Percentiles rank a stretch among this genome's conserved stretches.
Evolutionary conservation across 1,140 invertebrate genomes (phyloP).

Genomic region (Chionoecetes opilio): DNA sequence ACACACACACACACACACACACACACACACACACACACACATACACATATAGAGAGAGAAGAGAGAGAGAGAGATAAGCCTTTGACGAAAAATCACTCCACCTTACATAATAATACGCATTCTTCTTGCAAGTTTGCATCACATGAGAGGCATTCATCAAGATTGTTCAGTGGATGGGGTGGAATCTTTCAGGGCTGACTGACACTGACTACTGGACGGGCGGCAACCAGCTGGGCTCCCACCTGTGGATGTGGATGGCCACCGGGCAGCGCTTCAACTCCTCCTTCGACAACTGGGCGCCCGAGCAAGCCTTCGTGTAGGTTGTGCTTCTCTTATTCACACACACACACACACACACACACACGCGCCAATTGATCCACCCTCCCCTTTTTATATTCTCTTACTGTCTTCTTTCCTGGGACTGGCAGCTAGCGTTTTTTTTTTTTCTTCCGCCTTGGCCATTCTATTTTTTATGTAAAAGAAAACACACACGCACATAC

Average conservation of each 20-base stretch:
- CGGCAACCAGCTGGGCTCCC: conserved; percentile 92
- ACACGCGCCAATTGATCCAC: too few relatives aligned
- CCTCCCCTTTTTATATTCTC: too few relatives aligned
- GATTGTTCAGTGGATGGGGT: not conserved
- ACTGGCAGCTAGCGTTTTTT: too few relatives aligned
- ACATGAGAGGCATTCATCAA: not conserved
- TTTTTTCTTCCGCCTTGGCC: too few relatives aligned
- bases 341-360: conserved; percentile 19
- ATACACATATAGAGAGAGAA: too few relatives aligned
- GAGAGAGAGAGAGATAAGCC: too few relatives aligned
- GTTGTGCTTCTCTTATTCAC: conserved; percentile 56
- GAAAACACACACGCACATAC: conserved; percentile 11
- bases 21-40: too few relatives aligned
- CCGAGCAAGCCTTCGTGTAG: conserved; percentile 67
- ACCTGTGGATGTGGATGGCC: conserved; percentile 95
- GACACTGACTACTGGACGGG: conserved; percentile 95
- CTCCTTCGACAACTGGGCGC: conserved; percentile 89
- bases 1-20: too few relatives aligned
- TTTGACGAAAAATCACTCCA: too few relatives aligned
- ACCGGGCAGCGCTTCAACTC: conserved; percentile 93
- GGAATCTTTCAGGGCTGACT: conserved; percentile 87
- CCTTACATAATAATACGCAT: too few relatives aligned
- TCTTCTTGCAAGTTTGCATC: not conserved
- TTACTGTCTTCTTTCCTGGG: too few relatives aligned
- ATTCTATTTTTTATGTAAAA: too few relatives aligned